Percentiles rank a stretch among this genome's conserved stretches.
These are phyloP conservation scores for Phrynocephalus guinanensis DNA, from an alignment of 2,797 vertebrate genomes.

Conservation along the genomic window DNA sequence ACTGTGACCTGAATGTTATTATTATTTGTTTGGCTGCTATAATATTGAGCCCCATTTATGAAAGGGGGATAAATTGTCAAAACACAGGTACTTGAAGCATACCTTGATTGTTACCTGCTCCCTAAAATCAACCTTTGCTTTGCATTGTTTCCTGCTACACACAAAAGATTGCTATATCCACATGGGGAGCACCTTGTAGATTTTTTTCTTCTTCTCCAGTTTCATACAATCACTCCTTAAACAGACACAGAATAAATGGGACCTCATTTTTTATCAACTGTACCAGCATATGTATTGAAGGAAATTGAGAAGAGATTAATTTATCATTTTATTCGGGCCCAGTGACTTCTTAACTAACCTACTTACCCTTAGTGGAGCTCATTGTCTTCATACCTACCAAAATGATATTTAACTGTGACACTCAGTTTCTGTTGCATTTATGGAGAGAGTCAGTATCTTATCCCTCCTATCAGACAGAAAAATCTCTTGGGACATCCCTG, in stretches of 20 bases:
- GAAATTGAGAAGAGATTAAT: not conserved
- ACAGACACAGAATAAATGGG: not conserved
- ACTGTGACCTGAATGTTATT: not conserved
- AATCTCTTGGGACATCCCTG: not conserved
- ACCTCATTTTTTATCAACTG: not conserved
- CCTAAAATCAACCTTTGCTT: not conserved
- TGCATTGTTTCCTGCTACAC: not conserved
- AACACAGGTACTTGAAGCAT: not conserved
- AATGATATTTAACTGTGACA: no score
- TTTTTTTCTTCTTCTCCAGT: not conserved
- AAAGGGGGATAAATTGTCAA: no score
- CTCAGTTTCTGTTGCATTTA: no score
- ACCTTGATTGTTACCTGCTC: not conserved
- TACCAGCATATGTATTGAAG: not conserved
- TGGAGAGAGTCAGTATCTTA: not conserved
- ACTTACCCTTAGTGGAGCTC: not conserved
- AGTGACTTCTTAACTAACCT: not conserved
- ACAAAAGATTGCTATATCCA: not conserved
- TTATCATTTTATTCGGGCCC: no score
- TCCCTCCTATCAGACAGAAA: not conserved
- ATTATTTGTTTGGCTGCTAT: not conserved
- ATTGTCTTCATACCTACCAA: no score
- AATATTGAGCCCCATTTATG: no score
- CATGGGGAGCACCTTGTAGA: not conserved
- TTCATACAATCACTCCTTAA: not conserved